A percentile compares a stretch with the other conserved stretches of the same genome.
phyloP scores from a whole-genome alignment of 2,113 vertebrate genomes.

The Nothoprocta perdicaria region DNA sequence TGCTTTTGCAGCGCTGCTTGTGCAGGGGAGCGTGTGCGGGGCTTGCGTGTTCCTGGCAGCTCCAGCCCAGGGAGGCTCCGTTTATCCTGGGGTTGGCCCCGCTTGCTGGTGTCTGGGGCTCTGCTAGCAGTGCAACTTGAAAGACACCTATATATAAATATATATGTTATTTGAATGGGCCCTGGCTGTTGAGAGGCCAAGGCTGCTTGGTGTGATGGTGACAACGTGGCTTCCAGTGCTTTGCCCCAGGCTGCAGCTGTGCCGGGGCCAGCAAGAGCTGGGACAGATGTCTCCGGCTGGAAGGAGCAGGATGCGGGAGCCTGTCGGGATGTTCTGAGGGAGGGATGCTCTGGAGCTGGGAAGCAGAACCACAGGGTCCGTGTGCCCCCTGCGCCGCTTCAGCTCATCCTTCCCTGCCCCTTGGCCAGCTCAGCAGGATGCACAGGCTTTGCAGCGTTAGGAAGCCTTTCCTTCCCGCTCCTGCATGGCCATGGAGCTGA shows the following conservation, averaged over 20 bases:
- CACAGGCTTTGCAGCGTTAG: accelerated
- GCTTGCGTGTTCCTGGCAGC: constrained; percentile 14
- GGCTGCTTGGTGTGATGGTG: background rate
- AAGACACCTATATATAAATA: background rate
- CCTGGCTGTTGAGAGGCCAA: background rate
- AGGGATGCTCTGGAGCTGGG: background rate
- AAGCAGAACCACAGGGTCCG: background rate
- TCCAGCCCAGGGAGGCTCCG: background rate
- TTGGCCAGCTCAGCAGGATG: background rate
- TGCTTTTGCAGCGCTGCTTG: background rate
- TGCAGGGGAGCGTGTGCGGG: background rate
- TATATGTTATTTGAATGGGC: background rate
- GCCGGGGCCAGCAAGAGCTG: background rate
- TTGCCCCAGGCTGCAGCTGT: background rate
- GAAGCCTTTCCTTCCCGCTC: background rate
- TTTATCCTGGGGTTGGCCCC: constrained; percentile 56
- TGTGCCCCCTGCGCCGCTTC: accelerated
- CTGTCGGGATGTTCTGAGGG: background rate
- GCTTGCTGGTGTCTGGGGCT: background rate
- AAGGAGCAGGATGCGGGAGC: too few species aligned
- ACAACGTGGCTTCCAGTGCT: background rate
- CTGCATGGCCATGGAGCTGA: accelerated
- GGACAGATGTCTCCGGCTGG: background rate
- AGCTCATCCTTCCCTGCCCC: background rate
- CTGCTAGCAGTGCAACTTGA: background rate